A percentile compares a stretch with the other conserved stretches of the same genome.
Conservation (phyloP, 1,140 invertebrate genomes). For the Lerema accius region DNA sequence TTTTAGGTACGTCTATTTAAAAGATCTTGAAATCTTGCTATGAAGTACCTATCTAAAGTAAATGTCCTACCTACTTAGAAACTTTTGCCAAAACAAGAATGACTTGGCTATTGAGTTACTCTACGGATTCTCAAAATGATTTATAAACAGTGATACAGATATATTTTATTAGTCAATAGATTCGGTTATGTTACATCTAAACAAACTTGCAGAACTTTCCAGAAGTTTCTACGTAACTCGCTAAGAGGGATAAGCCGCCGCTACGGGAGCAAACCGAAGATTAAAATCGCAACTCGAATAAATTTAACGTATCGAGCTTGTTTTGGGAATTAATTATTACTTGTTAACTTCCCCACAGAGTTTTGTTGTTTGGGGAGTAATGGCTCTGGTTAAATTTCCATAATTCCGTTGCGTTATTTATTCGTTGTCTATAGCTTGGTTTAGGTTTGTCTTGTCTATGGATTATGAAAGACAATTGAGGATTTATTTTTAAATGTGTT, state of each 20-base stretch:
- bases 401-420: slow-evolving; percentile 4
- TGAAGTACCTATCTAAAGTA: too few relatives aligned
- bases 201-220: slow-evolving; percentile 1
- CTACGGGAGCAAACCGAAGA: slow-evolving; percentile 36
- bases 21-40: too few relatives aligned
- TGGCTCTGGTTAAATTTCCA: slow-evolving; percentile 41
- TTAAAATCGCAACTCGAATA: slow-evolving; percentile 67
- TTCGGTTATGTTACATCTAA: background rate
- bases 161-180: too few relatives aligned
- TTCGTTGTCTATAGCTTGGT: background rate
- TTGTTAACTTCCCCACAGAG: slow-evolving; percentile 51
- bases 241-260: slow-evolving; percentile 15
- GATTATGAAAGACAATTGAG: background rate
- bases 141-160: too few relatives aligned
- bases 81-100: too few relatives aligned
- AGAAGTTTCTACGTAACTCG: slow-evolving; percentile 8
- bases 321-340: slow-evolving; percentile 65
- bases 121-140: too few relatives aligned
- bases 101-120: too few relatives aligned
- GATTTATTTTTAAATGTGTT: slow-evolving; percentile 1
- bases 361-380: slow-evolving; percentile 36
- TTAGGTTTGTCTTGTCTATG: slow-evolving; percentile 6
- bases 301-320: slow-evolving; percentile 61
- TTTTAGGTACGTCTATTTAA: too few relatives aligned
- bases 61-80: too few relatives aligned